phyloP scores from a whole-genome alignment of 2,888 invertebrate genomes.

The Drosophila subsilvestris region DNA sequence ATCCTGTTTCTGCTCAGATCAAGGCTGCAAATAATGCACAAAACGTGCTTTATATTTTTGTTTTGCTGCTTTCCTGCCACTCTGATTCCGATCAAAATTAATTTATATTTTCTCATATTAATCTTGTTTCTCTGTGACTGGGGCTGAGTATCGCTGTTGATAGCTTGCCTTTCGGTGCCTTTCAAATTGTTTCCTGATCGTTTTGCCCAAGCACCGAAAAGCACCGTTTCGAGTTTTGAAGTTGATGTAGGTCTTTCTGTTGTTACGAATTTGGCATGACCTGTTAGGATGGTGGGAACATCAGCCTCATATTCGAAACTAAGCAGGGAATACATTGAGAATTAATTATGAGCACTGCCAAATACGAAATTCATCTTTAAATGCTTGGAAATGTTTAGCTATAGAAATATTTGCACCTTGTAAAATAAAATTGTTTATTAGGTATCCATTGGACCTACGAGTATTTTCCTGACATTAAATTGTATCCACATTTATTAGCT shows the following conservation, averaged over 20 bases:
- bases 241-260: neutral
- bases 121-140: neutral
- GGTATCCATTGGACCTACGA: neutral
- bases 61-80: neutral
- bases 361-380: neutral
- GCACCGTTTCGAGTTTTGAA: neutral
- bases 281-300: neutral
- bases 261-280: neutral
- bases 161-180: neutral
- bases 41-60: neutral
- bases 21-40: neutral
- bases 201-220: neutral
- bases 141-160: too few relatives aligned
- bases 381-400: too few relatives aligned
- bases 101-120: conserved; percentile 1
- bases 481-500: too few relatives aligned
- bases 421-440: too few relatives aligned
- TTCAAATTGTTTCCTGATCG: neutral
- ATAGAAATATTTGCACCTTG: too few relatives aligned
- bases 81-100: neutral
- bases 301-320: neutral
- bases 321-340: too few relatives aligned
- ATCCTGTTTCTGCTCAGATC: neutral
- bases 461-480: too few relatives aligned
- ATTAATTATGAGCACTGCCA: too few relatives aligned